phyloP scores from a whole-genome alignment of 2,888 invertebrate species.

The Papilio demoleus region DNA sequence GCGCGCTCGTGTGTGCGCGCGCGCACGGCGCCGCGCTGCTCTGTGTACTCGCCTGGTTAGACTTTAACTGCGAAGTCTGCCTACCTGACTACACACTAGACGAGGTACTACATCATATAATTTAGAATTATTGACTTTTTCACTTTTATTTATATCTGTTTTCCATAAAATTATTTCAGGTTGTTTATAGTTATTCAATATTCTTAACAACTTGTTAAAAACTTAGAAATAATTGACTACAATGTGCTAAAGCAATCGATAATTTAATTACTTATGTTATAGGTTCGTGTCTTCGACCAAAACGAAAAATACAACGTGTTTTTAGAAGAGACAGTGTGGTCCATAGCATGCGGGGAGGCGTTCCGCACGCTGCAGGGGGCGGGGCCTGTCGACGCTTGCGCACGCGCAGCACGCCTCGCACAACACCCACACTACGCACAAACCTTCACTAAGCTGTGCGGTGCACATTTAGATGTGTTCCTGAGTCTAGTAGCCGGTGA shows the following conservation, averaged over 20 bases:
- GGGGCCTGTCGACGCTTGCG: constrained; percentile 24
- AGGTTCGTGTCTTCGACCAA: constrained; percentile 86
- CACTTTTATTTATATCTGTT: no score
- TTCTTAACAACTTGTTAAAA: no score
- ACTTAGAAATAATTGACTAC: no score
- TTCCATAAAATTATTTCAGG: no score
- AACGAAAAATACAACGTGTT: constrained; percentile 85
- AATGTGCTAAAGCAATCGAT: no score
- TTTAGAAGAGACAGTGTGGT: constrained; percentile 80
- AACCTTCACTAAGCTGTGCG: constrained; percentile 57
- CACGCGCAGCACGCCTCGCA: constrained; percentile 44
- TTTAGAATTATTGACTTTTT: neutral
- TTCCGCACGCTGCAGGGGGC: constrained; percentile 44
- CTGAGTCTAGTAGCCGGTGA: constrained; percentile 37
- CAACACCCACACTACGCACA: constrained; percentile 45
- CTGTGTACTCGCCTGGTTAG: constrained; percentile 60
- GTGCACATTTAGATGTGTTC: constrained; percentile 53
- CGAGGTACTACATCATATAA: constrained; percentile 54
- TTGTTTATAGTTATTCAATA: no score
- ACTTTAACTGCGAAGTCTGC: constrained; percentile 64
- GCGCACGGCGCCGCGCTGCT: constrained; percentile 47
- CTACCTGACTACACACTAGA: constrained; percentile 60
- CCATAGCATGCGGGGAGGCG: constrained; percentile 58
- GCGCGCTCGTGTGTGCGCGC: constrained; percentile 11
- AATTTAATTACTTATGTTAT: constrained; percentile 46